A percentile compares a stretch with the other conserved stretches of the same genome.
Conservation (phyloP, 1,140 invertebrate genomes). For the Prorops nasuta region DNA sequence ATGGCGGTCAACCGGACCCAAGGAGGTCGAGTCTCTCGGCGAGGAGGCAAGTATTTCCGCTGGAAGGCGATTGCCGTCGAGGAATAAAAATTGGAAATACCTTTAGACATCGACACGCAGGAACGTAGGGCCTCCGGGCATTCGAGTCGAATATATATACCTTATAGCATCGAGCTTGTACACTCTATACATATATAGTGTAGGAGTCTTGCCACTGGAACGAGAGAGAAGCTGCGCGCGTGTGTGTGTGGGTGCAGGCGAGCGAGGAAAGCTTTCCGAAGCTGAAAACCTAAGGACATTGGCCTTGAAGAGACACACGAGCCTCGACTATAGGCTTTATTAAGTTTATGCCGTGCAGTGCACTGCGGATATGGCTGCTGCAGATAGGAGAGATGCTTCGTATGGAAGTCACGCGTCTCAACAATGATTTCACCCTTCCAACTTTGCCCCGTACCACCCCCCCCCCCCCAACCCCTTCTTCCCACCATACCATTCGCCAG, state of each 20-base stretch:
- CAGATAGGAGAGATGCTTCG: slow-evolving; percentile 34
- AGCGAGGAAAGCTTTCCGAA: no score
- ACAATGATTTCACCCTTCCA: slow-evolving; percentile 47
- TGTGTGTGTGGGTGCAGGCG: not conserved
- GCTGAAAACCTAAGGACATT: no score
- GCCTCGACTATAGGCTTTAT: slow-evolving; percentile 33
- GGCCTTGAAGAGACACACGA: slow-evolving; percentile 15
- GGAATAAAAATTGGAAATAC: slow-evolving; percentile 26
- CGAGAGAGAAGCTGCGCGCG: slow-evolving; percentile 1
- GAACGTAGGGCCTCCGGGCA: slow-evolving; percentile 8
- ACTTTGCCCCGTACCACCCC: slow-evolving; percentile 19
- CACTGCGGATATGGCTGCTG: slow-evolving; percentile 29
- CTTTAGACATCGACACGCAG: slow-evolving; percentile 12
- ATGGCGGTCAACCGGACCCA: no score
- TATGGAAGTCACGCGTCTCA: slow-evolving; percentile 45
- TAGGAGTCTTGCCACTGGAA: not conserved
- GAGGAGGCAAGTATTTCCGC: slow-evolving; percentile 6
- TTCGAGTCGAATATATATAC: slow-evolving; percentile 21
- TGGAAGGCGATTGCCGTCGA: slow-evolving; percentile 5
- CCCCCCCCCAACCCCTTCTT: slow-evolving; percentile 12
- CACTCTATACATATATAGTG: no score
- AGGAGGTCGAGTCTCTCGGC: no score
- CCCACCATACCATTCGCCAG: not conserved
- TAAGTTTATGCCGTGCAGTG: slow-evolving; percentile 49
- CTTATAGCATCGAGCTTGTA: slow-evolving; percentile 29